phyloP scores from a whole-genome alignment of 2,113 vertebrate species.

The Python bivittatus region DNA sequence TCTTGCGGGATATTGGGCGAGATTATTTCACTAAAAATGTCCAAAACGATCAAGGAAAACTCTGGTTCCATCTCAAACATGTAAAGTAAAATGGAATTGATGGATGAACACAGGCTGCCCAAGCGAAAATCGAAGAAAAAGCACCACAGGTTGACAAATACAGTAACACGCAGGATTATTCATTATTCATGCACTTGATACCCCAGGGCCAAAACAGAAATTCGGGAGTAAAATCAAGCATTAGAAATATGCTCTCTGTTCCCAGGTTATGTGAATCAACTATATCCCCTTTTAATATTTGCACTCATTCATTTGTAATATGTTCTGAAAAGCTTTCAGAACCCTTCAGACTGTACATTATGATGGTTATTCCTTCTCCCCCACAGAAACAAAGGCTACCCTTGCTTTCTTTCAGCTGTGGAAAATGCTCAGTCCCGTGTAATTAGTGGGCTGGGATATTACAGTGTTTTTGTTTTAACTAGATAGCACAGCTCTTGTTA shows the following conservation, averaged over 20 bases:
- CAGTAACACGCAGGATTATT: accelerated
- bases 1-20: not conserved
- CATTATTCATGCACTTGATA: slow-evolving; percentile 17
- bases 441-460: not conserved
- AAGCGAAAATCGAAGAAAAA: not conserved
- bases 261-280: not conserved
- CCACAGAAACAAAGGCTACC: not conserved
- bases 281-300: slow-evolving; percentile 8
- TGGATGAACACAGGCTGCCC: not conserved
- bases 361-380: not conserved
- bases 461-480: slow-evolving; percentile 8
- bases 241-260: slow-evolving; percentile 18
- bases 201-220: slow-evolving; percentile 39
- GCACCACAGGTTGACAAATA: slow-evolving; percentile 32
- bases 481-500: slow-evolving; percentile 6
- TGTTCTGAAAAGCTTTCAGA: not conserved
- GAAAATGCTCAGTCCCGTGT: slow-evolving; percentile 8
- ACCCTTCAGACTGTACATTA: slow-evolving; percentile 18
- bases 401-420: slow-evolving; percentile 1
- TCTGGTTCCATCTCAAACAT: not conserved
- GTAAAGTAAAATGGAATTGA: not conserved
- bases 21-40: not conserved
- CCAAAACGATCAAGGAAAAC: not conserved
- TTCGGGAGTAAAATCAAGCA: slow-evolving; percentile 39
- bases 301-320: slow-evolving; percentile 2